A percentile compares a stretch with the other conserved stretches of the same genome.
These are phyloP conservation scores for Metopolophium dirhodum DNA, from an alignment of 1,140 invertebrate genomes.

Conservation along the genomic window DNA sequence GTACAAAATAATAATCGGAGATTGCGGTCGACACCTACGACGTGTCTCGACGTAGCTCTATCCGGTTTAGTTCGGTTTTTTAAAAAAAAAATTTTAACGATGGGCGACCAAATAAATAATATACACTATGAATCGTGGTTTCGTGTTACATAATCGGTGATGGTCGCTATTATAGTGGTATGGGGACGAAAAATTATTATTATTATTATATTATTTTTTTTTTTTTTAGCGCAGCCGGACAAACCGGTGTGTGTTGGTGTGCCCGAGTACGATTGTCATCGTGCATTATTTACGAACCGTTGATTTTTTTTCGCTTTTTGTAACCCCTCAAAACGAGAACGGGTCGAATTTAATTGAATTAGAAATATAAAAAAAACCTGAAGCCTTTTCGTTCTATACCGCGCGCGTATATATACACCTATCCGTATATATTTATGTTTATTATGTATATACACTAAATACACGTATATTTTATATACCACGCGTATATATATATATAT, in stretches of 20 bases:
- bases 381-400: slow-evolving; percentile 18
- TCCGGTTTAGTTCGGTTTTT: not conserved
- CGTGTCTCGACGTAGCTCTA: not conserved
- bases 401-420: not conserved
- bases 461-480: not conserved
- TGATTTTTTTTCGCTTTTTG: slow-evolving; percentile 41
- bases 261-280: not conserved
- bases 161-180: not conserved
- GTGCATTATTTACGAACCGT: slow-evolving; percentile 54
- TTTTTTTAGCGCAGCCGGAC: slow-evolving; percentile 22
- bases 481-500: not conserved
- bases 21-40: not conserved
- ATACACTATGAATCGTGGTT: not conserved
- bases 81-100: not conserved
- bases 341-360: slow-evolving; percentile 51
- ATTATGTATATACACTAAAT: not conserved
- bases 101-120: slow-evolving; percentile 1
- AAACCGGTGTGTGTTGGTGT: slow-evolving; percentile 31
- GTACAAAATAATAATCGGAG: not conserved
- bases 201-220: not conserved
- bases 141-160: slow-evolving; percentile 17
- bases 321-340: slow-evolving; percentile 19
- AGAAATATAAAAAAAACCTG: slow-evolving; percentile 40
- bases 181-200: slow-evolving; percentile 20
- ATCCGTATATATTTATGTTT: slow-evolving; percentile 7